These are phyloP conservation scores for Gobius niger DNA, from an alignment of 2,113 vertebrate genomes.

Conservation along the genomic window DNA sequence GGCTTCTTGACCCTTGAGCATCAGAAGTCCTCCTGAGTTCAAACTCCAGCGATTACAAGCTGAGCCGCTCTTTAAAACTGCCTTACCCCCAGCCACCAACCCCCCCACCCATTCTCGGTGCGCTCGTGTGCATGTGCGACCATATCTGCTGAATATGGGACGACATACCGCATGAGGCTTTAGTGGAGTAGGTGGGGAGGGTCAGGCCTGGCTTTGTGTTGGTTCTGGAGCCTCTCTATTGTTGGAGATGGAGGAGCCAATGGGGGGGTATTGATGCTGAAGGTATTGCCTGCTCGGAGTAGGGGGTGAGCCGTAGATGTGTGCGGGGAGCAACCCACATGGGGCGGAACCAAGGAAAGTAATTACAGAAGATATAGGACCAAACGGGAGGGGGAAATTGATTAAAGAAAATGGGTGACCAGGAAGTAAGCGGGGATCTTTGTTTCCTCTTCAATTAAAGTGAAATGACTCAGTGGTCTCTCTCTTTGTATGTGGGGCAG, in stretches of 20 bases:
- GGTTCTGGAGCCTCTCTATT: slow-evolving; percentile 75
- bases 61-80: slow-evolving; percentile 69
- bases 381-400: slow-evolving; percentile 67
- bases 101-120: slow-evolving; percentile 23
- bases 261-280: slow-evolving; percentile 61
- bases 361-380: slow-evolving; percentile 73
- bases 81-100: no score
- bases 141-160: slow-evolving; percentile 39
- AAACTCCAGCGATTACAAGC: slow-evolving; percentile 72
- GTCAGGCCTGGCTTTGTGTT: slow-evolving; percentile 65
- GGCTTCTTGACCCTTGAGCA: slow-evolving; percentile 74
- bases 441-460: slow-evolving; percentile 72
- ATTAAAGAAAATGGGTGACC: slow-evolving; percentile 73
- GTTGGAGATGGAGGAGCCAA: slow-evolving; percentile 54
- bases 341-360: slow-evolving; percentile 65
- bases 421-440: slow-evolving; percentile 66
- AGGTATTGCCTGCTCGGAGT: slow-evolving; percentile 61
- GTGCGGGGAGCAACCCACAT: slow-evolving; percentile 43
- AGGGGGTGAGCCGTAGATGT: slow-evolving; percentile 59
- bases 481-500: slow-evolving; percentile 39
- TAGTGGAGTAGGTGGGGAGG: slow-evolving; percentile 58
- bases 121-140: slow-evolving; percentile 46
- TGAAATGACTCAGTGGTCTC: slow-evolving; percentile 67
- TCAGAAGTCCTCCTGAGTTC: slow-evolving; percentile 71
- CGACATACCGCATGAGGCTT: slow-evolving; percentile 40